Evolutionary conservation across 2,797 vertebrate genomes (phyloP), one percentile per base, ranked within the genome.

Genomic region (Acanthopagrus latus): DNA sequence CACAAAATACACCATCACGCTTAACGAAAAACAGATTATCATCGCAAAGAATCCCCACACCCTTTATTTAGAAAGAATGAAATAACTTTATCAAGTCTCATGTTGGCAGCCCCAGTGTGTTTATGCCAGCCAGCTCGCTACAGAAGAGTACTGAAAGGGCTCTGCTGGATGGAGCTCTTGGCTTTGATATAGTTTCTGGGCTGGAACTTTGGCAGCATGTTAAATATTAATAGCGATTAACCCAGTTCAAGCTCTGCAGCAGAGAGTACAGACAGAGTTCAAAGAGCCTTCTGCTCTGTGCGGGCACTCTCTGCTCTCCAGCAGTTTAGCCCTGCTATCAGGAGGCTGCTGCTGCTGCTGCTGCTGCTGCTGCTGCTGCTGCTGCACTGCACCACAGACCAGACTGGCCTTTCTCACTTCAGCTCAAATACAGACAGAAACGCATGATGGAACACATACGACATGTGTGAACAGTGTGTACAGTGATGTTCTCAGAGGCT

Each of bases 181-280:
- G 92, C 94, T 95, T 95, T 95, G 95, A 96, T 95, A 94, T 94
- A 93, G 94, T 94, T 95, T 93, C 93, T 93, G 92, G 92, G 92
- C 92, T 94, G 92, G 92, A 95, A 95, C 90, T 94, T 93, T 93
- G 92, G 94, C 90, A 91, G 89, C 91, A 73, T 92, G 94, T 95
- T 95, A 95, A 95, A 95, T 95, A 95, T 96, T 96, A 95, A 95
- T 94, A 95, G 93, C 89, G 94, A 94, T 96, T 96, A 95, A 95
- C 95, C 94, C 94, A 94, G 94, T 96, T 95, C 94, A 95, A 95
- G 93, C 93, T 95, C 93, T 93, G 94, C 93, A 91, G 94, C 92
- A 85, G 90, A 87, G 90, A 89, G 92, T 92, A 95, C 93, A 94
- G 93, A 93, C 92, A 93, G 91, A 95, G 95, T 95, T 95, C 94